phyloP scores from a whole-genome alignment of 2,888 invertebrate species.

The Eledona agricola region DNA sequence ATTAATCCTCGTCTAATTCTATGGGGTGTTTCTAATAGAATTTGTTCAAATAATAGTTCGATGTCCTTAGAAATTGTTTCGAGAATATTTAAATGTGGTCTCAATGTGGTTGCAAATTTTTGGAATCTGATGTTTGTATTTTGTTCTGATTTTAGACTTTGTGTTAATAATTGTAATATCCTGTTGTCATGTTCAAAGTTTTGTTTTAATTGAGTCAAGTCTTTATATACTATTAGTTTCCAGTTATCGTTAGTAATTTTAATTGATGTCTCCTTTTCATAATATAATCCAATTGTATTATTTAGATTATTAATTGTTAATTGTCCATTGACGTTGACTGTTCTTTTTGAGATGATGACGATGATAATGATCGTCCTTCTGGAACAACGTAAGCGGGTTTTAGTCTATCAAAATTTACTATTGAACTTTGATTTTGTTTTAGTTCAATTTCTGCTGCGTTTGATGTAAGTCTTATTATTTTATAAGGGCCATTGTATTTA shows the following conservation, averaged over 20 bases:
- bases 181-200: not conserved
- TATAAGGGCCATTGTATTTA: slow-evolving; percentile 33
- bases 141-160: not conserved
- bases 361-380: not conserved
- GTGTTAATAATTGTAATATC: not conserved
- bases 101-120: not conserved
- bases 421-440: not conserved
- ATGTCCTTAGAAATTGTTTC: too few species aligned
- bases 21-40: slow-evolving; percentile 4
- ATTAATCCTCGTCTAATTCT: slow-evolving; percentile 30
- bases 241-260: slow-evolving; percentile 33
- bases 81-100: not conserved
- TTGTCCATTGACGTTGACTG: too few species aligned
- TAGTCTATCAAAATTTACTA: slow-evolving; percentile 26
- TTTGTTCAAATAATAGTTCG: too few species aligned
- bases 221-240: slow-evolving; percentile 32
- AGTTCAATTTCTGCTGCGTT: slow-evolving; percentile 3
- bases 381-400: slow-evolving; percentile 10
- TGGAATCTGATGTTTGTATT: not conserved
- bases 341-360: not conserved
- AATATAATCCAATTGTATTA: slow-evolving; percentile 30
- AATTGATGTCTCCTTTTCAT: slow-evolving; percentile 18
- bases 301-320: too few species aligned
- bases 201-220: slow-evolving; percentile 5
- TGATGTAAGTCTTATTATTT: slow-evolving; percentile 12